phyloP scores from a whole-genome alignment of 2,888 invertebrate species.

The Sarcophaga caerulescens region DNA sequence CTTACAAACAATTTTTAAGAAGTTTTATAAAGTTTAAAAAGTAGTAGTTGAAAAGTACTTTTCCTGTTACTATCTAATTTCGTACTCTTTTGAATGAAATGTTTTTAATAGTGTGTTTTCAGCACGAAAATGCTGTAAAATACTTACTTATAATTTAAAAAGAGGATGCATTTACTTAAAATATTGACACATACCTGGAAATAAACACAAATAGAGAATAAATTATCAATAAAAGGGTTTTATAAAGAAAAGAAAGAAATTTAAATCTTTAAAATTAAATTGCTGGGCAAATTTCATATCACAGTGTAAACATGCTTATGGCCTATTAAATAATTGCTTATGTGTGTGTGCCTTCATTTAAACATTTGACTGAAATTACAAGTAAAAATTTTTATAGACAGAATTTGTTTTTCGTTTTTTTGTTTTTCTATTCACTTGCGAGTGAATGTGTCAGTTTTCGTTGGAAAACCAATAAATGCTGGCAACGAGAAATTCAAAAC shows the following conservation, averaged over 20 bases:
- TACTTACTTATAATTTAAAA: conserved; percentile 61
- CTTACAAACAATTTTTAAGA: not conserved
- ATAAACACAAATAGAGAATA: conserved; percentile 20
- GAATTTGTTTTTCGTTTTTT: not conserved
- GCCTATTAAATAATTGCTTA: too few relatives aligned
- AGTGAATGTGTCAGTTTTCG: conserved; percentile 27
- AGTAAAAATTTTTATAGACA: too few relatives aligned
- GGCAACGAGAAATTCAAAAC: conserved; percentile 8
- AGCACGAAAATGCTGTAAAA: not conserved
- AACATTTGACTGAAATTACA: too few relatives aligned
- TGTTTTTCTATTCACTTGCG: not conserved
- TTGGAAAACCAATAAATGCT: conserved; percentile 62
- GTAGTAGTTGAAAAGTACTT: conserved; percentile 21
- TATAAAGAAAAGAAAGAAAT: conserved; percentile 14
- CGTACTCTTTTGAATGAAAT: too few relatives aligned
- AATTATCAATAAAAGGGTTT: too few relatives aligned
- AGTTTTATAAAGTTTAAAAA: not conserved
- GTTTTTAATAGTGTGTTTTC: too few relatives aligned
- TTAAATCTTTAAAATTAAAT: not conserved
- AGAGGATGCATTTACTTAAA: not conserved
- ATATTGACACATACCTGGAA: conserved; percentile 53
- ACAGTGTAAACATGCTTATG: too few relatives aligned
- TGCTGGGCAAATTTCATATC: too few relatives aligned
- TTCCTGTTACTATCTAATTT: not conserved
- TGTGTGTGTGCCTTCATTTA: too few relatives aligned